phyloP scores from a whole-genome alignment of 2,797 vertebrate species.

The Urophycis tenuis region DNA sequence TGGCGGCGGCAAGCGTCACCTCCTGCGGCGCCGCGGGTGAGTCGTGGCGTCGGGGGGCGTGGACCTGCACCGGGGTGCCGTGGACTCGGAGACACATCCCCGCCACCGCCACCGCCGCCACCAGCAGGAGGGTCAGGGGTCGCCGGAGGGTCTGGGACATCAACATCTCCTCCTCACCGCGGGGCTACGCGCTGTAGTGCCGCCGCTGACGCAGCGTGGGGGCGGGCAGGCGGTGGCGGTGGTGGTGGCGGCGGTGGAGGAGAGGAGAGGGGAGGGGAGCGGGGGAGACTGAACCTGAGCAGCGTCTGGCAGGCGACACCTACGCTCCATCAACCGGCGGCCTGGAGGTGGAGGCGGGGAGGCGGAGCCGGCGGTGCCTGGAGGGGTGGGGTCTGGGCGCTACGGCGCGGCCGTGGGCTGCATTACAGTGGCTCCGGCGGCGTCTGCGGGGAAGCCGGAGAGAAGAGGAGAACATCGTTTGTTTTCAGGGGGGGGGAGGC shows the following conservation, averaged over 20 bases:
- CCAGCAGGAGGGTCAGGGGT: slow-evolving; percentile 39
- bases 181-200: too few relatives aligned
- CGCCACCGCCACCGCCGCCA: slow-evolving; percentile 30
- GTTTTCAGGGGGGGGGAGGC: too few relatives aligned
- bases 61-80: slow-evolving; percentile 50
- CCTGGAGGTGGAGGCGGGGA: slow-evolving; percentile 19
- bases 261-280: slow-evolving; percentile 5
- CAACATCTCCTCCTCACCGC: slow-evolving; percentile 52
- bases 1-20: slow-evolving; percentile 37
- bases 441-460: slow-evolving; percentile 29
- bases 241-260: neutral
- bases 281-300: slow-evolving; percentile 1
- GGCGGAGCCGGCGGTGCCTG: neutral
- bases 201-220: neutral
- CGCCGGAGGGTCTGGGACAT: slow-evolving; percentile 37
- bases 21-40: slow-evolving; percentile 9
- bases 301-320: slow-evolving; percentile 23
- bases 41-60: slow-evolving; percentile 8
- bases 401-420: slow-evolving; percentile 15
- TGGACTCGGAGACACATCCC: slow-evolving; percentile 49
- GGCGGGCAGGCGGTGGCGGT: neutral
- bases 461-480: neutral
- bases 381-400: slow-evolving; percentile 12
- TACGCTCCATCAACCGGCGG: slow-evolving; percentile 16
- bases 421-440: slow-evolving; percentile 18